A percentile compares a stretch with the other conserved stretches of the same genome.
Conservation (phyloP, 2,113 vertebrate genomes). For the Bubo scandiacus region DNA sequence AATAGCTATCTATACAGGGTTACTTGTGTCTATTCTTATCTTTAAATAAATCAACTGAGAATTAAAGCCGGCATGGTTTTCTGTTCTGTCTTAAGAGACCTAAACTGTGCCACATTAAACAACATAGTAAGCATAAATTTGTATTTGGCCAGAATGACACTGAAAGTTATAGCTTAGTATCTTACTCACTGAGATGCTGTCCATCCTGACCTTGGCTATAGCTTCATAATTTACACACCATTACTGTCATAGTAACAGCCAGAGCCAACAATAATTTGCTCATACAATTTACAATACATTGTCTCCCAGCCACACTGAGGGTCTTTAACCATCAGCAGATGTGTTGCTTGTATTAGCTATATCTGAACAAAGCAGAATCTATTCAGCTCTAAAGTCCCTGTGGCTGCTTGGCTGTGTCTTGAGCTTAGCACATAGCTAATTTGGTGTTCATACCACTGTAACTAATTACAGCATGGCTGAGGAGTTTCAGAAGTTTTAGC, state of each 20-base stretch:
- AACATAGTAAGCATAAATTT: conserved; percentile 8
- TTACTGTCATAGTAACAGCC: conserved; percentile 53
- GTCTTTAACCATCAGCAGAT: conserved; percentile 76
- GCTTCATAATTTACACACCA: conserved; percentile 57
- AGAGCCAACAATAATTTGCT: conserved; percentile 68
- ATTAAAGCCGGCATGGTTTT: not conserved
- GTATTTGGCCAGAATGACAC: not conserved
- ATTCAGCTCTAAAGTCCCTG: conserved; percentile 37
- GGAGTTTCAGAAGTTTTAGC: conserved; percentile 31
- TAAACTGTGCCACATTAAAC: conserved; percentile 11
- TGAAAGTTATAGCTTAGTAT: not conserved
- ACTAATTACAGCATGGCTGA: conserved; percentile 32
- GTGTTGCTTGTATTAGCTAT: conserved; percentile 63
- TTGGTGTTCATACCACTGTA: conserved; percentile 4
- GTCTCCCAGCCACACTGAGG: conserved; percentile 66
- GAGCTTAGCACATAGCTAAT: conserved; percentile 21
- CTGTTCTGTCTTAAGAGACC: conserved; percentile 12
- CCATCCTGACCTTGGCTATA: conserved; percentile 54
- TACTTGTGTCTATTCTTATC: conserved; percentile 13
- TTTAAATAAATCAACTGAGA: conserved; percentile 25
- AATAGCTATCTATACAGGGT: not conserved
- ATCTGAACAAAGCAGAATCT: conserved; percentile 67
- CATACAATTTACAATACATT: conserved; percentile 70
- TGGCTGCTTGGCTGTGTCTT: conserved; percentile 52
- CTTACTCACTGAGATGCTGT: not conserved